Base-by-base conservation (phyloP, 2,888 invertebrate genomes). In the Metallyticus violacea region DNA sequence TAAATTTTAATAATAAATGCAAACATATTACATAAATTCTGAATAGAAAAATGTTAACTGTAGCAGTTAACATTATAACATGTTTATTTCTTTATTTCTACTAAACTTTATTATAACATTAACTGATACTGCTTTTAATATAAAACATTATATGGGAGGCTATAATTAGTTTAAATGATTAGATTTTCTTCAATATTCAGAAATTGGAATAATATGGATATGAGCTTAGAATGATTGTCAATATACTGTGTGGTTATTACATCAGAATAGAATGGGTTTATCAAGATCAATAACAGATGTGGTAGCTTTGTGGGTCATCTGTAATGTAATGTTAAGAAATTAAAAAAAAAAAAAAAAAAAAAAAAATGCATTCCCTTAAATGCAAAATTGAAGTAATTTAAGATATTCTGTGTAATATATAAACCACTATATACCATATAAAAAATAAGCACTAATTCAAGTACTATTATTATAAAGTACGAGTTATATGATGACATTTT, bases 361-460 rank as follows among this genome's bases (percentile, higher is more conserved):
- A n/a, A n/a, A n/a, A n/a, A n/a, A n/a, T 62, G 15, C 2, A 1
- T 3, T 40, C 0, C 40, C 22, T 62, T 6, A 62, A 62, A 62
- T 62, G 2, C 40, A 62, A 9, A 15, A 62, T 62, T 15, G 40
- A 40, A 62, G 22, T 9, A 62, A 15, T 15, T 0, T 62, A 4
- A 15, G 40, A 15, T 7, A 83, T 83, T 83, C 83, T 83, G 83
- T 83, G 83, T 83, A 83, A 83, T 83, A 83, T n/a, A 1, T 28
- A 77, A 83, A 83, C 83, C 83, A 83, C 83, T 28, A 22, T 83
- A 83, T 83, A 83, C 40, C 40, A 62, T 76, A 81, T 62, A 28
- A 81, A 29, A 6, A 7, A 22, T 25, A 6, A 6, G 25, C 77
- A 77, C 83, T 77, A 77, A 83, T 83, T 77, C 83, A 83, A 83